These are phyloP conservation scores for Sminthurides aquaticus DNA, from an alignment of 2,888 invertebrate species.

Conservation along the genomic window DNA sequence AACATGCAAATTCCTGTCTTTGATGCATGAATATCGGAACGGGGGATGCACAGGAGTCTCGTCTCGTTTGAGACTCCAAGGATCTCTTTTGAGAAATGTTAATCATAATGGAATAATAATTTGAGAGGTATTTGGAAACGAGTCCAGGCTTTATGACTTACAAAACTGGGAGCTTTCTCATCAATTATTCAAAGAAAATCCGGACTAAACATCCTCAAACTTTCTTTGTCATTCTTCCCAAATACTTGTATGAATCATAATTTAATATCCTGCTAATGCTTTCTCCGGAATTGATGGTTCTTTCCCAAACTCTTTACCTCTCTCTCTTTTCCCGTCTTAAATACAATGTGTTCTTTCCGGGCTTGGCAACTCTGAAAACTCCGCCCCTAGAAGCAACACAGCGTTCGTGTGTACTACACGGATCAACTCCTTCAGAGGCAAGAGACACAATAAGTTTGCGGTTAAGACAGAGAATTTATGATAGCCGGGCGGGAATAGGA, in stretches of 20 bases:
- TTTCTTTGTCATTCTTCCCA: not conserved
- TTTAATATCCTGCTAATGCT: not conserved
- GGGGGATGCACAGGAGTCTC: not conserved
- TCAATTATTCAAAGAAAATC: conserved; percentile 8
- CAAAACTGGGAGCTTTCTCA: conserved; percentile 1
- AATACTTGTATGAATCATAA: not conserved
- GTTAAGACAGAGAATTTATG: conserved; percentile 6
- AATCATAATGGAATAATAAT: conserved; percentile 10
- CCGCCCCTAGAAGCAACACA: not conserved
- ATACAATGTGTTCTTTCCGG: not conserved
- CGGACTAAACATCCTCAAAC: not conserved
- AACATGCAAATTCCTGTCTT: no score
- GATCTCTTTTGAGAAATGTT: not conserved
- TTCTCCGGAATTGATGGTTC: not conserved
- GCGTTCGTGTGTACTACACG: not conserved
- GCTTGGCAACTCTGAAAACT: not conserved
- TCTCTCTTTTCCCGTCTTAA: not conserved
- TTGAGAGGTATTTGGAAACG: not conserved
- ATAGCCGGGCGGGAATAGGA: conserved; percentile 1
- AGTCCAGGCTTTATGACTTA: not conserved
- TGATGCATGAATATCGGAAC: no score
- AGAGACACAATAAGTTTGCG: not conserved
- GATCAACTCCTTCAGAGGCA: not conserved
- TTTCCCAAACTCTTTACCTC: not conserved
- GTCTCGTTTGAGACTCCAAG: not conserved